These are phyloP conservation scores for Diarsia rubi DNA, from an alignment of 2,888 invertebrate genomes.

Conservation along the genomic window DNA sequence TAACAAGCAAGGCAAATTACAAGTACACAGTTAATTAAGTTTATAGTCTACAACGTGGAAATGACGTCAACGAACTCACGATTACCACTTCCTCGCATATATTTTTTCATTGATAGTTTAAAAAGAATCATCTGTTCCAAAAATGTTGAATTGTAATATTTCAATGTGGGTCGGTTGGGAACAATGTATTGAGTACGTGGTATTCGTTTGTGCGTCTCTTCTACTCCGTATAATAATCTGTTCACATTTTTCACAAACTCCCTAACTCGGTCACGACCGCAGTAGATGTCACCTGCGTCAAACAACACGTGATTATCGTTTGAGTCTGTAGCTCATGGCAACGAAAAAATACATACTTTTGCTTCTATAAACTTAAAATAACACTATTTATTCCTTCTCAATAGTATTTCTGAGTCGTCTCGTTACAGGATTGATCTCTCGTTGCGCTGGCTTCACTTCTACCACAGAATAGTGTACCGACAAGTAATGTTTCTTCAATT, in stretches of 20 bases:
- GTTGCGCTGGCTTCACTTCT: constrained; percentile 65
- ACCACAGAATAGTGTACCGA: constrained; percentile 73
- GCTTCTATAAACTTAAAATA: neutral
- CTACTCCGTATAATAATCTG: neutral
- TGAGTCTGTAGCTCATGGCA: neutral
- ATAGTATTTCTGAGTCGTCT: constrained; percentile 46
- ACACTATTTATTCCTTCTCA: constrained; percentile 40
- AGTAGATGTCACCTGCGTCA: neutral
- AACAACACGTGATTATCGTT: neutral
- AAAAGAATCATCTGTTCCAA: neutral
- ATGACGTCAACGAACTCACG: too few relatives aligned
- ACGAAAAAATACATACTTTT: neutral
- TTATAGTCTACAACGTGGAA: neutral
- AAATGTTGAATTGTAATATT: neutral
- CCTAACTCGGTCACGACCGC: neutral
- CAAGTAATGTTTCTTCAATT: constrained; percentile 82
- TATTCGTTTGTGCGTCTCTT: neutral
- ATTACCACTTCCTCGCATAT: neutral
- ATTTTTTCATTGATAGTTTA: neutral
- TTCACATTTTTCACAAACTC: neutral
- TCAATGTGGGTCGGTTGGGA: neutral
- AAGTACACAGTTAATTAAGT: neutral
- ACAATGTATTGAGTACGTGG: neutral
- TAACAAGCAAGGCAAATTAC: neutral
- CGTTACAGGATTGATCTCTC: constrained; percentile 54